These are phyloP conservation scores for Magallana gigas DNA, from an alignment of 1,140 invertebrate genomes.

Conservation along the genomic window DNA sequence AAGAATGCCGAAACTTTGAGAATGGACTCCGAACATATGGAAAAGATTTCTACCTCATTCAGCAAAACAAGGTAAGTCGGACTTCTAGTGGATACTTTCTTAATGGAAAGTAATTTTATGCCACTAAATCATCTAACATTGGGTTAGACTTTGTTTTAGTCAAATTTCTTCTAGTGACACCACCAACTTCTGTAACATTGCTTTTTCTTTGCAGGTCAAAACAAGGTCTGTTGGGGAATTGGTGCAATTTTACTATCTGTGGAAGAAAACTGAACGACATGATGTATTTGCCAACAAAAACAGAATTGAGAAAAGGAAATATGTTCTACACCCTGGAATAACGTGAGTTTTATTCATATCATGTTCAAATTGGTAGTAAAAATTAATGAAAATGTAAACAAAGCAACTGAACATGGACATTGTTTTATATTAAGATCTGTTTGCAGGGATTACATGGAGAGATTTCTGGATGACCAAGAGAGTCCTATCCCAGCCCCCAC, in stretches of 20 bases:
- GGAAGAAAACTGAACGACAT: conserved; percentile 99
- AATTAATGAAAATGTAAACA: not conserved
- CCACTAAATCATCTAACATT: too few species aligned
- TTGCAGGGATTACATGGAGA: conserved; percentile 91
- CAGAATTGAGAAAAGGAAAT: conserved; percentile 92
- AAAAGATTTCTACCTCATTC: conserved; percentile 97
- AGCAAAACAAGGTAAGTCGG: conserved; percentile 90
- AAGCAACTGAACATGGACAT: not conserved
- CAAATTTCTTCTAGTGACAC: too few species aligned
- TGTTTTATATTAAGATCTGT: conserved; percentile 48
- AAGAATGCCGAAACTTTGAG: conserved; percentile 98
- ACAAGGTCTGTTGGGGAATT: conserved; percentile 97
- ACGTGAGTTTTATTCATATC: conserved; percentile 79
- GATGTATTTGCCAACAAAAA: conserved; percentile 94
- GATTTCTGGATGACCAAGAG: conserved; percentile 91
- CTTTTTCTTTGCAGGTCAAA: conserved; percentile 83
- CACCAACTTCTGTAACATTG: too few species aligned
- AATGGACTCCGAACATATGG: conserved; percentile 94
- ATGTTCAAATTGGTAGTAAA: not conserved
- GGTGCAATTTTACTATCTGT: conserved; percentile 98
- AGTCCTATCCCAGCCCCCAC: conserved; percentile 64
- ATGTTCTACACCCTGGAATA: conserved; percentile 89
- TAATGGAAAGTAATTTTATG: too few species aligned
- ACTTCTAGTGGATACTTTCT: not conserved
- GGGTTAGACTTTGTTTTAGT: too few species aligned